Percentiles rank a stretch among this genome's conserved stretches.
phyloP scores from a whole-genome alignment of 2,888 invertebrate species.

The Masnerella sp. region DNA sequence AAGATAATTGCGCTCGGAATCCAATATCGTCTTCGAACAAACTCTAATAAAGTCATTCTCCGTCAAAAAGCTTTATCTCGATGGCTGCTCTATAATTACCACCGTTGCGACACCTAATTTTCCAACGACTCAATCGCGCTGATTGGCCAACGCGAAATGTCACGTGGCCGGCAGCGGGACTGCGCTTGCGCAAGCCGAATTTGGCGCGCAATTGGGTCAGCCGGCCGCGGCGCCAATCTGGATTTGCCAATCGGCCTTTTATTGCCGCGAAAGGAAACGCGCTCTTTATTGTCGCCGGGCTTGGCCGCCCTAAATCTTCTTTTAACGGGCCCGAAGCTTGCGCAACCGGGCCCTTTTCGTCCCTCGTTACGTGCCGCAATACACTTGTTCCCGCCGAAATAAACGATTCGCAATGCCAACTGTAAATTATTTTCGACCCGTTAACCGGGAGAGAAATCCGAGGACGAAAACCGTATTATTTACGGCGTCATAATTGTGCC shows the following conservation, averaged over 20 bases:
- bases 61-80: constrained; percentile 20
- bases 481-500: constrained; percentile 29
- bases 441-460: constrained; percentile 33
- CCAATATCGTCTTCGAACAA: constrained; percentile 7
- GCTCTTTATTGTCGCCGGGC: constrained; percentile 29
- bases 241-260: constrained; percentile 35
- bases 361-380: constrained; percentile 33
- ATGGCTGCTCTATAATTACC: neutral
- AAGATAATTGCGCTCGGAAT: constrained; percentile 11
- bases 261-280: constrained; percentile 34
- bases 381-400: constrained; percentile 41
- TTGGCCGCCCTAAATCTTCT: constrained; percentile 67
- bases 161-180: constrained; percentile 32
- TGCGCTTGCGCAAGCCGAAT: constrained; percentile 33
- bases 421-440: constrained; percentile 39
- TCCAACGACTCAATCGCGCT: constrained; percentile 25
- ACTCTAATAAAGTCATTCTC: constrained; percentile 38
- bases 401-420: constrained; percentile 35
- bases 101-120: constrained; percentile 47
- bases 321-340: constrained; percentile 61
- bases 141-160: constrained; percentile 37
- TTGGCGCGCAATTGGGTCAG: constrained; percentile 46
- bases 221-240: constrained; percentile 37
- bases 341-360: constrained; percentile 25
- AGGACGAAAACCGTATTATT: constrained; percentile 28